Base-by-base conservation (phyloP, 2,797 vertebrate genomes). In the Poeciliopsis gracilis region DNA sequence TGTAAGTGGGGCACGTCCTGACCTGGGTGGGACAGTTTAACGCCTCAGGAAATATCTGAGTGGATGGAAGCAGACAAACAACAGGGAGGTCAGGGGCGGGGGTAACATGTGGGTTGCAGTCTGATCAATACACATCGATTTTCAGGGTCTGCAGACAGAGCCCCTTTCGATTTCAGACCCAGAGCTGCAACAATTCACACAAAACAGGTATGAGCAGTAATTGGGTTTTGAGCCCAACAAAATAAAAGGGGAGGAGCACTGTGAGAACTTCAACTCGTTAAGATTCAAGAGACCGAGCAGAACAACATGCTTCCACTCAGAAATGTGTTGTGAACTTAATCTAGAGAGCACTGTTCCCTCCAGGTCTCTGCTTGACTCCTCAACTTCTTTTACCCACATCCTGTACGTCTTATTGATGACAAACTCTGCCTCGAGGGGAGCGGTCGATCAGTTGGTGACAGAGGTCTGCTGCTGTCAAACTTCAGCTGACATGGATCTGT, bases 381-480 rank as follows among this genome's bases (percentile, higher is more conserved):
- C 67, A 20, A 13, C 76, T 67, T 70, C 23, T 46, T 55, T 69
- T 23, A 13, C 23, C 8, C 23, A 36, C 8, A 16, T 4, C 7
- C 72, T 53, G 71, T 55, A 20, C 36, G 77, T 7, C 36, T 45
- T 61, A 74, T 73, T 70, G 3, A 75, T 82, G 77, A 80, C 38
- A 72, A 25, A 30, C 63, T n/a, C 76, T 33, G 47, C 77, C 69
- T 80, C 70, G 33, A 12, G 63, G 36, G 70, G 74, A 47, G 63
- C 61, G 73, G 72, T 23, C 38, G 79, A 20, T 23, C 55, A 63
- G 45, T 45, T 45, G 81, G 83, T 75, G 70, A 47, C 46, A 28
- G 77, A 25, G 80, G 77, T 49, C 86, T 59, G 78, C 86, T 87
- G 90, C 91, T 93, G 92, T 94, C 92, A 92, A 85, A 92, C 85